Percentiles rank a stretch among this genome's conserved stretches.
These are phyloP conservation scores for Poeciliopsis presidionis DNA, from an alignment of 2,797 vertebrate genomes.

Conservation along the genomic window DNA sequence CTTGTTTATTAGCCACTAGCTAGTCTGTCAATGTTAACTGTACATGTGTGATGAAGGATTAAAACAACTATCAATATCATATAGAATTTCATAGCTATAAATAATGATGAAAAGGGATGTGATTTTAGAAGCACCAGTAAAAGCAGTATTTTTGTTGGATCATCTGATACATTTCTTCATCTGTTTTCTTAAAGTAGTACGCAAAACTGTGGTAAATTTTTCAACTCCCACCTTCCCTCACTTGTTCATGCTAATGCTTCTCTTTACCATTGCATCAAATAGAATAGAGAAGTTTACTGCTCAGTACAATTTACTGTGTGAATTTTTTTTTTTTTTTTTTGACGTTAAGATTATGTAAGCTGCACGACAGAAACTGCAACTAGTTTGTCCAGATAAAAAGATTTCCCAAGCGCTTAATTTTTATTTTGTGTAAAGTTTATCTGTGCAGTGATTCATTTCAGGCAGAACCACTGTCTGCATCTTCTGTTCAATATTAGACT, in stretches of 20 bases:
- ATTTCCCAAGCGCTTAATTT: constrained; percentile 37
- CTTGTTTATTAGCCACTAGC: neutral
- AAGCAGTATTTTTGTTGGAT: neutral
- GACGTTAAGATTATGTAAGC: constrained; percentile 20
- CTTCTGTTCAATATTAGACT: constrained; percentile 33
- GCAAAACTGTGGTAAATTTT: neutral
- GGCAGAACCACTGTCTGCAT: constrained; percentile 29
- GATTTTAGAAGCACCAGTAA: neutral
- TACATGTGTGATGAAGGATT: neutral
- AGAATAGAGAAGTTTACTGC: neutral
- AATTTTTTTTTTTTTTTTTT: constrained; percentile 7
- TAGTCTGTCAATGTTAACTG: neutral
- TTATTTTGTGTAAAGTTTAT: constrained; percentile 37
- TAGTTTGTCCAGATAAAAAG: constrained; percentile 37
- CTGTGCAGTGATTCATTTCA: constrained; percentile 40
- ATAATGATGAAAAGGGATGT: neutral
- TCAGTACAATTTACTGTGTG: constrained; percentile 3
- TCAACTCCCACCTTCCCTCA: neutral
- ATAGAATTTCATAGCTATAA: neutral
- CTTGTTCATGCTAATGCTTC: neutral
- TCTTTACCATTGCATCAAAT: neutral
- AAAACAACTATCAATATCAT: neutral
- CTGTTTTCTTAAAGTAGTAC: neutral
- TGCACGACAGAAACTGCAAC: constrained; percentile 24
- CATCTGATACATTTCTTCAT: neutral